Base-by-base conservation (phyloP, 1,140 invertebrate species). In the Ericerus pela region DNA sequence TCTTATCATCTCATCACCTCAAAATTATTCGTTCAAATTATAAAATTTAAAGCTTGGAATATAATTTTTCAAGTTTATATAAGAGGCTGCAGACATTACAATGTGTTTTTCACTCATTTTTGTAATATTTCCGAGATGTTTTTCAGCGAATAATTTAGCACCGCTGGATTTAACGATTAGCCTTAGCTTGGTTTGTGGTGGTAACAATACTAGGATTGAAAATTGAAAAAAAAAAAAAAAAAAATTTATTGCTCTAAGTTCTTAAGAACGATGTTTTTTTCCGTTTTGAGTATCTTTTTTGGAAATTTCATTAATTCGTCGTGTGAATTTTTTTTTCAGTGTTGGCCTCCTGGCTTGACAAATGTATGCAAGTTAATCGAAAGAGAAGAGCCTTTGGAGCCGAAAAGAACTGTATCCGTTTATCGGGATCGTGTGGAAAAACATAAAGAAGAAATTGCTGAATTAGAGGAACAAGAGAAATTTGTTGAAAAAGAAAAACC, bases 351-450 rank as follows among this genome's bases (percentile, higher is more conserved):
- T 57, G 75, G 74, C 67, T 73, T 76, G 11, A 79, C 76, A 65
- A 75, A 79, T 36, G 70, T 71, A 26, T 67, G 86, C 4, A 77
- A 76, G 57, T 69, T 91, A 56, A 66, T 82, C 11, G 67, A 76
- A 1, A 73, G 89, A 53, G 85, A 88, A 56, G 78, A 81, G 36
- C 77, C 79, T 0, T 62, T 94, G 2, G 82, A 88, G 64, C 81
- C 88, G 0, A 86, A 88, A 62, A 73, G 92, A 36, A 85, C 94
- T 0, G 86, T 91, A 65, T 96, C 92, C 0, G 86, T 96, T 3
- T 97, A 95, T 70, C 80, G 88, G 62, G 88, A 95, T 68, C 77
- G 90, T 41, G 77, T 91, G 5, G 85, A 89, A 63, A 90, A 92
- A 59, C 84, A 89, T 61, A 90, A 91, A 65, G 88, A 92, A 65